These are phyloP conservation scores for Peribatodes rhomboidaria DNA, from an alignment of 2,888 invertebrate genomes.

Conservation along the genomic window DNA sequence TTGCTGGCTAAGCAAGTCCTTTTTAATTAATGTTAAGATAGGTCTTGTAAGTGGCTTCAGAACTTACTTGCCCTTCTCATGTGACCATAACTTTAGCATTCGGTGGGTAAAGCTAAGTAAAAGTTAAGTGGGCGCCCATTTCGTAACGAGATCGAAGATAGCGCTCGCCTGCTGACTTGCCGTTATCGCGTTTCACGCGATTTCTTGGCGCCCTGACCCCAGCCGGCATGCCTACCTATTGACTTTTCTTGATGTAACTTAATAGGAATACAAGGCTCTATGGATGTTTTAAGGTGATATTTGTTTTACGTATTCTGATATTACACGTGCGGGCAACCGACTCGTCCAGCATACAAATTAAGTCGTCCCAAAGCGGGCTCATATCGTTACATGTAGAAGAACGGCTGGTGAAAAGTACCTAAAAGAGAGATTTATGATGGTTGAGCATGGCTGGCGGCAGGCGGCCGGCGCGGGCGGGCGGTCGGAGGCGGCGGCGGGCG, in stretches of 20 bases:
- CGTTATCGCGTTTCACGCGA: conserved; percentile 74
- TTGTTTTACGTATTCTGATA: conserved; percentile 10
- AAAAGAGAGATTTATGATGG: conserved; percentile 62
- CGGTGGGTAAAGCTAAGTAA: conserved; percentile 17
- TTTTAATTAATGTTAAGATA: background rate
- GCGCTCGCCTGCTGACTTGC: conserved; percentile 67
- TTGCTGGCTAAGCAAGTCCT: too few species aligned
- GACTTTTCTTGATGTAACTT: conserved; percentile 65
- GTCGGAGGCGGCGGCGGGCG: conserved; percentile 46
- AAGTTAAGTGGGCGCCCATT: conserved; percentile 45
- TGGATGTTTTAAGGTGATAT: background rate
- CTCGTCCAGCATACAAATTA: conserved; percentile 31
- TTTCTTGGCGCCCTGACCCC: conserved; percentile 74
- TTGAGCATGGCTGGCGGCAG: conserved; percentile 39
- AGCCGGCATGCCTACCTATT: conserved; percentile 59
- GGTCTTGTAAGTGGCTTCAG: background rate
- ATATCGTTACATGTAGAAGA: conserved; percentile 41
- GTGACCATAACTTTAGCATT: background rate
- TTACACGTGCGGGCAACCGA: conserved; percentile 12
- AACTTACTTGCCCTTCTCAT: too few species aligned
- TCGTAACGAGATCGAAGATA: conserved; percentile 63
- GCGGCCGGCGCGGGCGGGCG: conserved; percentile 45
- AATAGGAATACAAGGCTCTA: background rate
- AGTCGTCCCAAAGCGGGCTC: conserved; percentile 22
- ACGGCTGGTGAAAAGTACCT: conserved; percentile 53